Conservation (phyloP, 2,113 vertebrate species). For the Heterotilapia buettikoferi region DNA sequence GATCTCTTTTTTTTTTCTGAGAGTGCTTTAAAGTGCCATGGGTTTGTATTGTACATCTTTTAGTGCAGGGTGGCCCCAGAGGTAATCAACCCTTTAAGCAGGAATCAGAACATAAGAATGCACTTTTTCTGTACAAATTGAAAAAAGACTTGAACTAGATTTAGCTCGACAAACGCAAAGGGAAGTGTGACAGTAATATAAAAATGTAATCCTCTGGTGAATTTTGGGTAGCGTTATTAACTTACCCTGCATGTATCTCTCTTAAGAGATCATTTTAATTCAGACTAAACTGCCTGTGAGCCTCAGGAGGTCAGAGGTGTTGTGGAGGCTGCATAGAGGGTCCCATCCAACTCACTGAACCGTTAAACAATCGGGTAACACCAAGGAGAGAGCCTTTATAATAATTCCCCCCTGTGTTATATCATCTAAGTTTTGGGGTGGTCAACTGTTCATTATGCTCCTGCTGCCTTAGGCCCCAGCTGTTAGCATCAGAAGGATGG, state of each 20-base stretch:
- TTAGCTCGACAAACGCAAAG: conserved; percentile 1
- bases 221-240: conserved; percentile 23
- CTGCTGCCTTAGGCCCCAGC: neutral
- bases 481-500: conserved; percentile 18
- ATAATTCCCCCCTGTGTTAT: conserved; percentile 4
- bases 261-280: conserved; percentile 38
- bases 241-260: neutral
- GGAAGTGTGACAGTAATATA: neutral
- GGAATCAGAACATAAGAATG: conserved; percentile 19
- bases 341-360: neutral
- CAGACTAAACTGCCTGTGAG: neutral
- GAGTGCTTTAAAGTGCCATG: neutral
- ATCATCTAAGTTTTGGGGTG: neutral
- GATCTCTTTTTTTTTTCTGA: conserved; percentile 24
- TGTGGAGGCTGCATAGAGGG: neutral
- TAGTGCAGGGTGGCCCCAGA: neutral
- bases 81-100: conserved; percentile 17
- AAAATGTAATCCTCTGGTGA: conserved; percentile 11
- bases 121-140: conserved; percentile 14
- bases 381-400: neutral
- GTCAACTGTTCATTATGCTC: neutral
- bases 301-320: neutral
- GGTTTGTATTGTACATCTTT: neutral
- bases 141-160: neutral
- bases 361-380: neutral